Percentiles rank a stretch among this genome's conserved stretches.
Conservation (phyloP, 2,797 vertebrate species). For the Coluber constrictor region DNA sequence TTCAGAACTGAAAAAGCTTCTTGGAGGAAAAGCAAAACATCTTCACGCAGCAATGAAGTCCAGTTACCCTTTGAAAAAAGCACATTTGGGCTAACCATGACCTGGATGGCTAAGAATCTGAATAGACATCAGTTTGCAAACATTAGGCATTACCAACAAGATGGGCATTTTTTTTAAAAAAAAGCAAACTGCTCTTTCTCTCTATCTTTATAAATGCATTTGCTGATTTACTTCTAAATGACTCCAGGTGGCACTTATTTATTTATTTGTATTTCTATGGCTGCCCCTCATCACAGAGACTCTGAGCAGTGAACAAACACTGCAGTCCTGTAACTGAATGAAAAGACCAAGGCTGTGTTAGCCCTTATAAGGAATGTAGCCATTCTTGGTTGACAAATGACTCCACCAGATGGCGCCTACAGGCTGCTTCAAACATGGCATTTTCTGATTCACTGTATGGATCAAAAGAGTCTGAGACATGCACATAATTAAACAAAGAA, state of each 20-base stretch:
- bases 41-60: not conserved
- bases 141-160: not conserved
- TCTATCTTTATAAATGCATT: not conserved
- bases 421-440: constrained; percentile 9
- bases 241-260: not conserved
- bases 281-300: not conserved
- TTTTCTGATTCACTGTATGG: not conserved
- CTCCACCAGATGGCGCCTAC: constrained; percentile 56
- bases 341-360: not conserved
- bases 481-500: not conserved
- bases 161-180: not conserved
- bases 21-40: not conserved
- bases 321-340: not conserved
- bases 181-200: accelerated
- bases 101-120: not conserved
- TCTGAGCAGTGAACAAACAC: not conserved
- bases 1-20: not conserved
- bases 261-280: not conserved
- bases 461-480: not conserved
- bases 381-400: not conserved
- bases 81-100: not conserved
- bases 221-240: not conserved
- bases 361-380: not conserved
- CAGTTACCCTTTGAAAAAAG: not conserved
- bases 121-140: not conserved